Evolutionary conservation across 2,888 invertebrate genomes (phyloP), one percentile per base, ranked within the genome.

Genomic region (Mylabris sibirica): DNA sequence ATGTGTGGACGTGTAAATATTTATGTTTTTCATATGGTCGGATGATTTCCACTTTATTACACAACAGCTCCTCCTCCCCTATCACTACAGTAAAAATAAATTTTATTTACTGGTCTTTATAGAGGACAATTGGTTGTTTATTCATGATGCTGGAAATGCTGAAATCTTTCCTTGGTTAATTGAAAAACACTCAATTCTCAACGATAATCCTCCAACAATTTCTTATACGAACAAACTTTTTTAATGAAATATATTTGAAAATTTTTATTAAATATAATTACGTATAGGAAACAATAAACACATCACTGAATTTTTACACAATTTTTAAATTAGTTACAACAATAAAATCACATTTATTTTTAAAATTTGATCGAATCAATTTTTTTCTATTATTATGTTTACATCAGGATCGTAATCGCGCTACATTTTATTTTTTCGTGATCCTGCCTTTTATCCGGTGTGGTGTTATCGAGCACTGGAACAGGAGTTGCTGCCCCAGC

Each of bases 401-500:
- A 26, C 26, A 57, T 57, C 0, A 6, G 20, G 8, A 14, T n/a
- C 53, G 53, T 24, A 24, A 14, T 5, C 14, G 57, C 26, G 57
- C 57, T 57, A 57, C 57, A 57, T 57, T 57, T 14, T 57, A 12
- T 11, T 24, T 24, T 57, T 57, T 12, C 22, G 12, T 22, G 22
- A 12, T 24, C 24, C 53, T 24, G 22, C 53, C 49, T 53, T 14
- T 26, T 26, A 24, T 57, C 1, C 57, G 57, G 1, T 57, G 57
- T 57, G 26, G 57, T 26, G 26, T 12, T 57, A 57, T 57, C 57
- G 57, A 57, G 57, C 57, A 57, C 57, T 57, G 26, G 57, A 26
- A 26, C 57, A 57, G 57, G 26, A 57, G 24, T 57, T 57, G 24
- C 57, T 26, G 57, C 26, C 57, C 57, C 57, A 57, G 57, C 57